phyloP scores from a whole-genome alignment of 1,140 invertebrate species.

The Psilanteris sp. region DNA sequence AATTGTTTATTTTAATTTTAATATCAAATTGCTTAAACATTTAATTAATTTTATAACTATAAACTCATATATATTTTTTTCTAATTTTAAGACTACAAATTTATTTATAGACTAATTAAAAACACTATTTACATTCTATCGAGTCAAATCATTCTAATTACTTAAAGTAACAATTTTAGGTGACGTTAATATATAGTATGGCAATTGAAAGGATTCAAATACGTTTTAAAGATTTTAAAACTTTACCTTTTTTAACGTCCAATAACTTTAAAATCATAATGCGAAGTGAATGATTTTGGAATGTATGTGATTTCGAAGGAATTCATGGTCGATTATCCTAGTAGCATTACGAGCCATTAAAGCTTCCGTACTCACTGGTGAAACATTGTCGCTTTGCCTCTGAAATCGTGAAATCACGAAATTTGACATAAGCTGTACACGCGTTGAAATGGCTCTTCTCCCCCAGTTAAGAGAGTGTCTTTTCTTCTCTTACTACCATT shows the following conservation, averaged over 20 bases:
- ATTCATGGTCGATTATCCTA: conserved; percentile 75
- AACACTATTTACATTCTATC: no score
- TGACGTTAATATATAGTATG: no score
- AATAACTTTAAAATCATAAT: conserved; percentile 55
- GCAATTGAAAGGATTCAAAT: no score
- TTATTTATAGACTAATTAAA: no score
- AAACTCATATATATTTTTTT: no score
- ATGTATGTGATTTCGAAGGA: conserved; percentile 66
- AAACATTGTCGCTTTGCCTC: conserved; percentile 66
- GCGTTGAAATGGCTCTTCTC: conserved; percentile 68
- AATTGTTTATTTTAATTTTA: no score
- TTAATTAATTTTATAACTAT: no score
- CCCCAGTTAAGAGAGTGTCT: conserved; percentile 63
- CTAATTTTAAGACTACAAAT: no score
- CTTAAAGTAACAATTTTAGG: no score
- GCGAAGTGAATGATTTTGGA: conserved; percentile 49
- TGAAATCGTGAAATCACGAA: conserved; percentile 70
- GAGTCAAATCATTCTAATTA: no score
- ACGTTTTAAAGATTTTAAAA: conserved; percentile 11
- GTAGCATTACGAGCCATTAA: conserved; percentile 75
- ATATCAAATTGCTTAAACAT: no score
- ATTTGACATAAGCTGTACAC: conserved; percentile 64
- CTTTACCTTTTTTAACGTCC: conserved; percentile 10
- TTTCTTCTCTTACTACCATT: conserved; percentile 66
- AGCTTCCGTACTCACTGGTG: conserved; percentile 66